Conservation (phyloP, 1,140 invertebrate species). For the Drosophila sulfurigaster region DNA sequence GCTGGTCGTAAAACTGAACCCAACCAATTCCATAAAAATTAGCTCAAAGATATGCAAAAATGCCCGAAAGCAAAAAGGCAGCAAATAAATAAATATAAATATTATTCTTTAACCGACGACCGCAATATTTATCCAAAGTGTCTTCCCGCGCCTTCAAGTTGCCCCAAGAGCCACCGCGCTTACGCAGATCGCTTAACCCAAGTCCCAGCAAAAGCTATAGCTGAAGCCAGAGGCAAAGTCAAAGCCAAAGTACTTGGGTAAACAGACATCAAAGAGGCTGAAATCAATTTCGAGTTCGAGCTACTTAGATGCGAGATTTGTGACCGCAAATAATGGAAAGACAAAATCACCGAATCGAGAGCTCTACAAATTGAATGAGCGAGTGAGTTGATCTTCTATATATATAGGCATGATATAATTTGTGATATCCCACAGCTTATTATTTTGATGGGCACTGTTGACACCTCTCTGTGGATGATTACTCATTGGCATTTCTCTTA, state of each 20-base stretch:
- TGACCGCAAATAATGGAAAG: slow-evolving; percentile 29
- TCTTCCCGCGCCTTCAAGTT: slow-evolving; percentile 32
- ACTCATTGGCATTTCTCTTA: slow-evolving; percentile 39
- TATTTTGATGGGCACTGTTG: slow-evolving; percentile 28
- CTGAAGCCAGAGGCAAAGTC: slow-evolving; percentile 6
- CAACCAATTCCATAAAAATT: slow-evolving; percentile 60
- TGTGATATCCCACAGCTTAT: slow-evolving; percentile 39
- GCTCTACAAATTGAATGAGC: slow-evolving; percentile 29
- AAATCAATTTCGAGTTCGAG: slow-evolving; percentile 46
- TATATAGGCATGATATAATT: slow-evolving; percentile 55
- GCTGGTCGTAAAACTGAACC: slow-evolving; percentile 10
- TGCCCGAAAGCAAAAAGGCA: slow-evolving; percentile 30
- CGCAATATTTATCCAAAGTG: slow-evolving; percentile 48
- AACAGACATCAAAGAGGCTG: slow-evolving; percentile 37
- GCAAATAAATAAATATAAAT: slow-evolving; percentile 33
- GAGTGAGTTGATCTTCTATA: slow-evolving; percentile 40
- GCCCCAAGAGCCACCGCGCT: slow-evolving; percentile 54
- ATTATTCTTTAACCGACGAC: slow-evolving; percentile 45
- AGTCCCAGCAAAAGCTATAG: slow-evolving; percentile 11
- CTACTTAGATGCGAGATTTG: slow-evolving; percentile 35
- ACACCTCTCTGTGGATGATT: slow-evolving; percentile 38
- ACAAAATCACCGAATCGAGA: slow-evolving; percentile 40
- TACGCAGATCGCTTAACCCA: slow-evolving; percentile 41
- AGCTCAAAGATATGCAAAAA: slow-evolving; percentile 60
- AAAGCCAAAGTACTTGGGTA: slow-evolving; percentile 32